Base-by-base conservation (phyloP, 2,113 vertebrate genomes). In the Anthoscopus minutus region DNA sequence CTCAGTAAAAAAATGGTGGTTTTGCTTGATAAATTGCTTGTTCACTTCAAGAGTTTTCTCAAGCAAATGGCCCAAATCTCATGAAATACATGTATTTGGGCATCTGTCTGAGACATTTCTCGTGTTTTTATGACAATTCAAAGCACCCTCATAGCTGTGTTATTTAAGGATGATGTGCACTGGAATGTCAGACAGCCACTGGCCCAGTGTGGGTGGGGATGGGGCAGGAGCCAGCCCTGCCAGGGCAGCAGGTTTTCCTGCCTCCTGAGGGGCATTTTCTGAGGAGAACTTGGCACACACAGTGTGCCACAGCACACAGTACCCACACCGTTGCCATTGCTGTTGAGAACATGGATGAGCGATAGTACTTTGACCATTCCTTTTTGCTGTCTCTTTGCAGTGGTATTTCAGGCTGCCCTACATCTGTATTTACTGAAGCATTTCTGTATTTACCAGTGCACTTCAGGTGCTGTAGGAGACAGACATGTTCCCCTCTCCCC, bases 151-250 rank as follows among this genome's bases (percentile, higher is more conserved):
- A 3, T 7, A 40, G 58, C 71, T 1, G 0, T 30, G 13, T 16
- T 69, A 31, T 33, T 80, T 54, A 27, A 69, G 45, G 51, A 45
- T 48, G 31, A 2, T 25, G 31, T 27, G 17, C 38, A 2, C 19
- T 18, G 30, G 14, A 35, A 53, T 3, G 0, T 3, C 30, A 47
- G 86, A 11, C 0, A 0, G 67, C 78, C 9, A 7, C 72, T 25
- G 15, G 38, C 33, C 76, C 20, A 0, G 21, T 3, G 24, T 1
- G 13, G 2, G 16, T 4, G 13, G 2, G 16, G 20, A 11, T 0
- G 0, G 17, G 4, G 11, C 61, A 44, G 72, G 51, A 61, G 37
- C 50, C 9, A 11, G 70, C 44, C 50, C 54, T 54, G 33, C 21
- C 0, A 1, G 2, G 3, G 37, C 33, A 42, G 19, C 38, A n/a